Evolutionary conservation across 2,888 invertebrate species (phyloP), one percentile per base, ranked within the genome.

Genomic region (Macrostomum cliftonense): DNA sequence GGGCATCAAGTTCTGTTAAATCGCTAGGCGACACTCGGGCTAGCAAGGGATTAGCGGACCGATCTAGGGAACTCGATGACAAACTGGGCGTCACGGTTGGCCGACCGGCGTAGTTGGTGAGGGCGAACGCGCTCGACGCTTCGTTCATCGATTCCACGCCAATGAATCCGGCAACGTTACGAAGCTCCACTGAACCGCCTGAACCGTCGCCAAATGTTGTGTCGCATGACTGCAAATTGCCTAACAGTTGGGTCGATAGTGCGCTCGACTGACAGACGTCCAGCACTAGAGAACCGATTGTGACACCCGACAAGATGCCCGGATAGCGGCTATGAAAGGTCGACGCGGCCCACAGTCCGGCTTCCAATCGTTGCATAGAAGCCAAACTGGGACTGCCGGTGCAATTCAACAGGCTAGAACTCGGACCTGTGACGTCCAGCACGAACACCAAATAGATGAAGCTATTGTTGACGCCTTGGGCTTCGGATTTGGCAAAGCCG

Each of bases 291-390:
- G 59, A 64, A 11, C 63, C 63, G n/a, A 63, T 55, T 12, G 52
- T 47, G 1, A 60, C 52, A 4, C 42, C 46, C n/a, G 47, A 42
- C 13, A 36, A 20, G 12, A 43, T 37, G 38, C 16, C 47, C 13
- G 44, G 45, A 17, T 51, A 44, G 1, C 45, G 21, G 0, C 40
- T 42, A n/a, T 48, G 42, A 46, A 57, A 61, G 37, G 56, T 55
- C 14, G 54, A 53, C 28, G 67, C 54, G 1, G 65, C 64, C 68
- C 69, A 71, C 14, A 69, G 57, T 52, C 70, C 67, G 4, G 70
- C 68, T 55, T 69, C 65, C 19, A 65, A 49, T 44, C 63, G 62
- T 43, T 68, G 60, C 40, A 69, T 54, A 1, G 64, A 65, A 2
- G 56, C 47, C 2, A 55, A 42, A 7, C 58, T 51, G 13, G 62